Base-by-base conservation (phyloP, 2,797 vertebrate species). In the Champsocephalus gunnari region DNA sequence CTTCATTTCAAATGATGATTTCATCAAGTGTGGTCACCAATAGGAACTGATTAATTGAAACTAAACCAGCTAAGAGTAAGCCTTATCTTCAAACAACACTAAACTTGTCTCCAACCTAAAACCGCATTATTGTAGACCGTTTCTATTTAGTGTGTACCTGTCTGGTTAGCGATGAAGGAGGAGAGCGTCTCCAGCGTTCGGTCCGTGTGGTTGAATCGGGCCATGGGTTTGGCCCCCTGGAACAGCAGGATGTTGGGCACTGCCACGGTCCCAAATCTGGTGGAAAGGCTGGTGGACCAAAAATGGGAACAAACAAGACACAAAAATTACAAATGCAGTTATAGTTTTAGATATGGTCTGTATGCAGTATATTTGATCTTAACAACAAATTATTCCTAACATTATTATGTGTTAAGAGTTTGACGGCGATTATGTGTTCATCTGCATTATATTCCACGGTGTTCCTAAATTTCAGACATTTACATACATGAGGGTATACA, bases 221-320 rank as follows among this genome's bases (percentile, higher is more conserved):
- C 98, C 97, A 99, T 98, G 2, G 98, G 98, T 82, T 99, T 99
- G 70, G 96, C 96, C 45, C 98, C 98, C 95, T 99, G 98, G 89
- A 99, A 99, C 82, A 99, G 91, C 51, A 99, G 94, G 67, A 99
- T 99, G 85, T 99, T 99, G 10, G 98, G 98, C 57, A 99, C 98
- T 8, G 98, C 98, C 50, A 99, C 98, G 0, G 98, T 99, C 77
- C 98, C 98, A 89, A 99, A 99, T 76, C 98, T 94, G 0, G 98
- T 99, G n/a, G 98, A 99, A 47, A 99, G 95, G 81, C 98, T 99
- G 84, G 47, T 67, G 55, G 85, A 79, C 66, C 54, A 85, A 79
- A 64, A 38, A 68, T 73, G 55, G 45, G 5, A 45, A 7, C 0
- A 19, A n/a, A 61, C 32, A 72, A 5, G 55, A 19, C 21, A 38